Evolutionary conservation across 2,113 vertebrate species (phyloP), one percentile per base, ranked within the genome.

Genomic region (Opisthocomus hoazin): DNA sequence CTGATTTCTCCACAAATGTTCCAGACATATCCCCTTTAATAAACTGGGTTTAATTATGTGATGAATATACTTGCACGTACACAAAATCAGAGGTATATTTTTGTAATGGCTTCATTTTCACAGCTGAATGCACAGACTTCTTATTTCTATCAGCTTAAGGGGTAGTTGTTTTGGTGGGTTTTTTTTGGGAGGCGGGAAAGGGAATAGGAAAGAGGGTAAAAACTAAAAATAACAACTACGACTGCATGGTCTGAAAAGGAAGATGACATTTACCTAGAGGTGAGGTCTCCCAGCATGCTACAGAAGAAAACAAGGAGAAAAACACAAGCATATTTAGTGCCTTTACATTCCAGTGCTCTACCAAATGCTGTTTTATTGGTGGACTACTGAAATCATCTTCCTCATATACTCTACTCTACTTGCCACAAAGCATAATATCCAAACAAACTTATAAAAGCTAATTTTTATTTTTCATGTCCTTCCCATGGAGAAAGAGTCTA

Each of bases 271-370:
- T 98, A 98, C 98, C 98, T 98, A 94, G 98, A 98, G 26, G 98
- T 98, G 81, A 98, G 96, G 54, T 98, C 98, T 94, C 98, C 98
- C 82, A 98, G 96, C 71, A 98, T 93, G 66, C 98, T 98, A 90
- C 43, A 65, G 89, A 95, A 91, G 37, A 93, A 81, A 95, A 96
- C 58, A 86, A 83, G 39, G 71, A 54, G 87, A 80, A 88, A 87
- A 54, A 37, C 57, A 73, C 11, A 90, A 60, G n/a, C 10, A 13
- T 60, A 43, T 61, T 94, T 68, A 87, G 65, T 39, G 30, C 24
- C 46, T 84, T 84, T 53, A 37, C n/a, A 45, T 71, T 87, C 15
- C 2, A 1, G 48, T 81, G 36, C 24, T 80, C 46, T 75, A 89
- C 5, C 7, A 63, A 89, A 61, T 58, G 23, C 18, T 87, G 14